Base-by-base conservation (phyloP, 2,797 vertebrate species). In the Clamator glandarius region DNA sequence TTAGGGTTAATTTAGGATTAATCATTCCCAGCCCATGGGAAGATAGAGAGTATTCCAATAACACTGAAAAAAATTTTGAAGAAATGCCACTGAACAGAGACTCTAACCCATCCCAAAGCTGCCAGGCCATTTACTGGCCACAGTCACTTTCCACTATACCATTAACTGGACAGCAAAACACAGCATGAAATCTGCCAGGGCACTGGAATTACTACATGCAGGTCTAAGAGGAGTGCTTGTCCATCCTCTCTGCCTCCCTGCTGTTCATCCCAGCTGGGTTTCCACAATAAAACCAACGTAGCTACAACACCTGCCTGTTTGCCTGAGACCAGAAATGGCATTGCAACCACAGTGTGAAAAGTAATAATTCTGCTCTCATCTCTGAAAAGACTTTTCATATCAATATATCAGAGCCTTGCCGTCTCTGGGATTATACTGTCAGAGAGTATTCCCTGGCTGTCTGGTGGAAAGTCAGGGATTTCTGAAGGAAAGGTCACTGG, bases 211-310 rank as follows among this genome's bases (percentile, higher is more conserved):
- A 3, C 31, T 35, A 25, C 14, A 10, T 2, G 25, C 21, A 44
- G n/a, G 46, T 54, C n/a, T 67, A 52, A 50, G 44, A 15, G 57
- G 7, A n/a, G 19, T 69, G 23, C 11, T 62, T 18, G 9, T 52
- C 57, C 54, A 31, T 72, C n/a, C 57, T 63, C 44, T 57, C 44
- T 52, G 50, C 7, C 4, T 28, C 25, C n/a, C 42, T 33, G 4
- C 7, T 25, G 26, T 50, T 69, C 72, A 29, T 26, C 46, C 36
- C 16, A 48, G 23, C 1, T 0, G 0, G 11, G 29, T 67, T 79
- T 62, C 66, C 84, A 50, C 25, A 24, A 24, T 62, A 87, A 68
- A 52, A 75, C 33, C 42, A 52, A 23, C 1, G 3, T 2, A 73
- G 36, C 31, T 64, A 25, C 48, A 77, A 12, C 13, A 63, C 35